phyloP scores from a whole-genome alignment of 2,888 invertebrate genomes.

The Melanostoma mellinum region DNA sequence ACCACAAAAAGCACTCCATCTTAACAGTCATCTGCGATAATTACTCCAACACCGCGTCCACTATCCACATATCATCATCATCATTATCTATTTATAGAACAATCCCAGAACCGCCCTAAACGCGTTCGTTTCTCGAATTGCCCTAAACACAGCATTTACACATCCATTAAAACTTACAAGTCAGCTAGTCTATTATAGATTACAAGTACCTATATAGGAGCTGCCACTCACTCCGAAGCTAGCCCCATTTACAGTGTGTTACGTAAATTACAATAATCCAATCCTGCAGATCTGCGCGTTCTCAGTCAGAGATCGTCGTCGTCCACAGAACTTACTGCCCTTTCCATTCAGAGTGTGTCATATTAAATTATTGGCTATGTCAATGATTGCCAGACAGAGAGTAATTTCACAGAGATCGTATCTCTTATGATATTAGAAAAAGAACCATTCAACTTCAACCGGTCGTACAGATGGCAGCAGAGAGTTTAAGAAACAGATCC shows the following conservation, averaged over 20 bases:
- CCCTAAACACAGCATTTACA: conserved; percentile 53
- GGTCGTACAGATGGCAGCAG: background rate
- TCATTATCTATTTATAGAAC: conserved; percentile 62
- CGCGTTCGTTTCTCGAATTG: conserved; percentile 25
- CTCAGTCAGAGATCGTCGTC: conserved; percentile 18
- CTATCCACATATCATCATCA: conserved; percentile 27
- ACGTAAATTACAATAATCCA: conserved; percentile 71
- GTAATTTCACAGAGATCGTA: conserved; percentile 20
- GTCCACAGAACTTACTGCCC: conserved; percentile 28
- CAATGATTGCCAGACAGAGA: conserved; percentile 69
- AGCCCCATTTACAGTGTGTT: conserved; percentile 67
- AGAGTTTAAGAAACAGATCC: background rate
- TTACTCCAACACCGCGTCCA: conserved; percentile 39
- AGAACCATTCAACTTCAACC: too few species aligned
- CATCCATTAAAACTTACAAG: conserved; percentile 47
- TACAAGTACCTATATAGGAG: conserved; percentile 6
- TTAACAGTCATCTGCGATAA: conserved; percentile 41
- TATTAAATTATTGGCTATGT: conserved; percentile 70
- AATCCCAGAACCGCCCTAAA: conserved; percentile 38
- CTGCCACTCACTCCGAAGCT: conserved; percentile 41
- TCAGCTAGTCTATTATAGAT: background rate
- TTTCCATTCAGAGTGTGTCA: conserved; percentile 68
- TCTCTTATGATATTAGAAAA: too few species aligned
- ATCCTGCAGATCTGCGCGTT: conserved; percentile 41
- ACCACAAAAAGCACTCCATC: conserved; percentile 26